phyloP scores from a whole-genome alignment of 2,797 vertebrate species.

The Sphaeramia orbicularis region DNA sequence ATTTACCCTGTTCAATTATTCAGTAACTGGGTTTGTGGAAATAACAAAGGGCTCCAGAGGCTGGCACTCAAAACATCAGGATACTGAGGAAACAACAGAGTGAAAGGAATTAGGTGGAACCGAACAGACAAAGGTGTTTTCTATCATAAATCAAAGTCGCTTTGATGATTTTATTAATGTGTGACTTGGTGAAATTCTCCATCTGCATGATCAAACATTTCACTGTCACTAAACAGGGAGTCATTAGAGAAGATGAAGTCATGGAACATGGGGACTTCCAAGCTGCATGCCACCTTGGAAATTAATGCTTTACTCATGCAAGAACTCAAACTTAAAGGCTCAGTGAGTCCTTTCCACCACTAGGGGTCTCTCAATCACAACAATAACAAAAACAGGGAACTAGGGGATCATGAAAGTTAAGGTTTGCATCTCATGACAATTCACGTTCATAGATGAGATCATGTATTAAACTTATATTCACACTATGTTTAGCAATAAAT shows the following conservation, averaged over 20 bases:
- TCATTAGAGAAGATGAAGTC: conserved; percentile 41
- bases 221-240: conserved; percentile 33
- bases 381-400: no score
- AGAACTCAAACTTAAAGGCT: conserved; percentile 24
- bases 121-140: conserved; percentile 17
- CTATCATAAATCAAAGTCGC: conserved; percentile 8
- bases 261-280: conserved; percentile 35
- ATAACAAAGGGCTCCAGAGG: conserved; percentile 65
- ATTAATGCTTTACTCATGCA: conserved; percentile 65
- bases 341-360: no score
- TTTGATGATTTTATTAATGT: conserved; percentile 25
- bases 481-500: no score
- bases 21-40: conserved; percentile 79
- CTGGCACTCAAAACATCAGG: conserved; percentile 31
- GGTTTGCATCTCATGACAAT: no score
- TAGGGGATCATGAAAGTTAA: no score
- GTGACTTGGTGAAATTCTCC: conserved; percentile 19
- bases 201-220: conserved; percentile 46
- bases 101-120: conserved; percentile 10
- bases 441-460: no score
- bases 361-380: no score
- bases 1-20: conserved; percentile 84
- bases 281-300: conserved; percentile 50
- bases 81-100: background rate
- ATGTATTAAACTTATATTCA: no score